Evolutionary conservation across 2,113 vertebrate species (phyloP), one percentile per base, ranked within the genome.

Genomic region (Lonchura striata): DNA sequence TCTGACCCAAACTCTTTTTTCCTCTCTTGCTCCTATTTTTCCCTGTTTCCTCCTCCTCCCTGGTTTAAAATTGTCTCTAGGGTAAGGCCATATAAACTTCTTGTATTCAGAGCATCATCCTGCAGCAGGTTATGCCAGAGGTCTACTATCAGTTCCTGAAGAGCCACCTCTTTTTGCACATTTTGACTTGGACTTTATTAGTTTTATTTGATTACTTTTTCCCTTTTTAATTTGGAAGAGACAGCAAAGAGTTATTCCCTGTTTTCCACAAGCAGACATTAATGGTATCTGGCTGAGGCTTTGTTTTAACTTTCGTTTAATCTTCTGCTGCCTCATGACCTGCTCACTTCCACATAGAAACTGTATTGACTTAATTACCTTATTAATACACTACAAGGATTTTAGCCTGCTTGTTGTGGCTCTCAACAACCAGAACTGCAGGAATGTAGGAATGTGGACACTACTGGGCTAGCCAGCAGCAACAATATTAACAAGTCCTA

Each of bases 1-100:
- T 78, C 50, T 56, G 49, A n/a, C n/a, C n/a, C n/a, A n/a, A 93
- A 42, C 1, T 10, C 46, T 63, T 70, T 82, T 56, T 63, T 4
- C 10, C 7, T 42, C 17, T 47, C 18, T 64, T 0, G 0, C 21
- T 33, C 22, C 6, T 10, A 35, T 44, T 60, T 60, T 28, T 4
- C 2, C 49, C 19, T 16, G 4, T 80, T 80, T 35, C 11, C 4
- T 69, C 5, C 30, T 68, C 23, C 33, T 23, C 15, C 6, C 35
- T 56, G n/a, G 7, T 74, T 87, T 81, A 74, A 69, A 52, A 72
- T 41, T 81, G 18, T 25, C 35, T 20, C 23, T 50, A 65, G 18
- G 15, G 16, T 65, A 35, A 91, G 64, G 28, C 33, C 23, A 21
- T 18, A 39, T 33, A 33, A 86, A 46, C 3, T 42, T 50, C 14